phyloP scores from a whole-genome alignment of 2,797 vertebrate species.

The Acipenser ruthenus region DNA sequence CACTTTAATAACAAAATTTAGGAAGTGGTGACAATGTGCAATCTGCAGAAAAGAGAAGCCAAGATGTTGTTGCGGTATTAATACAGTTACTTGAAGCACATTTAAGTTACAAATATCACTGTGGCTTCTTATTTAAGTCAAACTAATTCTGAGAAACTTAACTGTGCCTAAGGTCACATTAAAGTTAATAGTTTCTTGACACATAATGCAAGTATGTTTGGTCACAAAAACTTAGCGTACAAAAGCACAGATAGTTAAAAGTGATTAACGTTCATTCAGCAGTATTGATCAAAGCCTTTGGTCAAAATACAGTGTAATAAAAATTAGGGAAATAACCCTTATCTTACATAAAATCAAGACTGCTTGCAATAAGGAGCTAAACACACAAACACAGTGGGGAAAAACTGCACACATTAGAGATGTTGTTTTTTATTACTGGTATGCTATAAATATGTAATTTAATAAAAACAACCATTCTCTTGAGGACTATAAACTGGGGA shows the following conservation, averaged over 20 bases:
- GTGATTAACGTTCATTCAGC: no score
- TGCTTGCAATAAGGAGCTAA: background rate
- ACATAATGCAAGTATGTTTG: no score
- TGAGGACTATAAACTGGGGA: no score
- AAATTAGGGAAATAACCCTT: conserved; percentile 61
- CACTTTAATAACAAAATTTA: conserved; percentile 69
- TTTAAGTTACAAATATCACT: conserved; percentile 69
- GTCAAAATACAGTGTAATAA: conserved; percentile 6
- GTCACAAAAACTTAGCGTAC: no score
- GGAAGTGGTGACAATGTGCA: conserved; percentile 89
- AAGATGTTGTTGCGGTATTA: conserved; percentile 72
- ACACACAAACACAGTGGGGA: no score
- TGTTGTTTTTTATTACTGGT: conserved; percentile 14
- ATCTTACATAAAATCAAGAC: conserved; percentile 34
- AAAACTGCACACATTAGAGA: no score
- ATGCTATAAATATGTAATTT: no score
- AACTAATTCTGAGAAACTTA: conserved; percentile 55
- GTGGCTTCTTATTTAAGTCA: conserved; percentile 66
- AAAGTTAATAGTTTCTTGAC: no score
- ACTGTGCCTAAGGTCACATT: no score
- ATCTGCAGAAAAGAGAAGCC: conserved; percentile 80
- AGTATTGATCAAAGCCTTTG: background rate
- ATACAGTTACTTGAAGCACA: conserved; percentile 85
- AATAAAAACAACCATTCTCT: no score
- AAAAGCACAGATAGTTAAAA: no score